phyloP scores from a whole-genome alignment of 2,113 vertebrate genomes.

The Phoxinus phoxinus region DNA sequence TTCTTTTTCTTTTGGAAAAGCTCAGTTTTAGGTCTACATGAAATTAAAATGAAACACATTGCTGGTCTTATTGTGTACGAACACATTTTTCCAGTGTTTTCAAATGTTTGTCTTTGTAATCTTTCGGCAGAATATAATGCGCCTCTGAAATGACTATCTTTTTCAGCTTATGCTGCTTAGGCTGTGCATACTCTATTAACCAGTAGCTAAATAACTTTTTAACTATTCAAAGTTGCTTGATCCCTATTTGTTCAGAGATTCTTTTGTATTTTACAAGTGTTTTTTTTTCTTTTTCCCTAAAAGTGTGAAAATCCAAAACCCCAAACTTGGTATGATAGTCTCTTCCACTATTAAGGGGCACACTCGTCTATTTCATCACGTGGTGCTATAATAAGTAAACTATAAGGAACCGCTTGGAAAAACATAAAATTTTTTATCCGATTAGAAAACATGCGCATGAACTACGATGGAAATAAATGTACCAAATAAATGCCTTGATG shows the following conservation, averaged over 20 bases:
- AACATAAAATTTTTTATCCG: too few relatives aligned
- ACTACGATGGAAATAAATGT: too few relatives aligned
- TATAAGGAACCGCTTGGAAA: neutral
- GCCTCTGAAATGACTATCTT: neutral
- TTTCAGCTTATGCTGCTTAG: too few relatives aligned
- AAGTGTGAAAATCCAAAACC: neutral
- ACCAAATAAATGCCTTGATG: too few relatives aligned
- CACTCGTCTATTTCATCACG: too few relatives aligned
- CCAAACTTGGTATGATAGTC: neutral
- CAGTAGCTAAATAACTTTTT: neutral
- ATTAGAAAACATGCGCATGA: too few relatives aligned
- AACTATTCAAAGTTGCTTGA: neutral
- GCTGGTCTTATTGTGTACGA: neutral
- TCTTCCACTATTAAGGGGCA: too few relatives aligned
- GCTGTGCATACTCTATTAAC: neutral
- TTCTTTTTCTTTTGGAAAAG: neutral
- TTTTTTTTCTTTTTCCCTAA: neutral
- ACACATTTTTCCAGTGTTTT: neutral
- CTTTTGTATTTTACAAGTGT: neutral
- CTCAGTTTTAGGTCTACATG: neutral
- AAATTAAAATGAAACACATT: neutral
- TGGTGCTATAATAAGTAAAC: neutral
- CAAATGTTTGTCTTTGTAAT: neutral
- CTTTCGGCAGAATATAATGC: neutral
- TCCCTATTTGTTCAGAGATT: neutral